Conservation (phyloP, 2,113 vertebrate genomes). For the Colius striatus region DNA sequence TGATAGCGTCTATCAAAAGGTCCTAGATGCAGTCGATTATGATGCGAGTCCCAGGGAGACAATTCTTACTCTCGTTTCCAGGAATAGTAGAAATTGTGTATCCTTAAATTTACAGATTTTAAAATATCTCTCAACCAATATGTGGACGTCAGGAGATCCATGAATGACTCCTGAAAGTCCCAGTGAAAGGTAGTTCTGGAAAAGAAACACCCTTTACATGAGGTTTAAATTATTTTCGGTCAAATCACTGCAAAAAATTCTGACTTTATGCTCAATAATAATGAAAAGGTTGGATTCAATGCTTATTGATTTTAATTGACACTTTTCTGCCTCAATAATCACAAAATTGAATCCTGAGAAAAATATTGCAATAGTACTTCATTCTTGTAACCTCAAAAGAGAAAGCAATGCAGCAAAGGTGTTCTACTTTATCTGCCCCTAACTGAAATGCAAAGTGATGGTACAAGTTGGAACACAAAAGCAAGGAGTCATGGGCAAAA, state of each 20-base stretch:
- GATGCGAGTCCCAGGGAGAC: background rate
- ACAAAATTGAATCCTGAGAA: background rate
- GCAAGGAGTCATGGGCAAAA: background rate
- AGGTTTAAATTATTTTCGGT: background rate
- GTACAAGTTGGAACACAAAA: background rate
- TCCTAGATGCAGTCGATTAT: background rate
- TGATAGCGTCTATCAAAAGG: background rate
- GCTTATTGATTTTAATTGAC: background rate
- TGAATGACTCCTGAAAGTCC: background rate
- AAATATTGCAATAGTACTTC: background rate
- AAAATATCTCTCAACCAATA: fast-evolving
- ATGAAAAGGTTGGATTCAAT: background rate
- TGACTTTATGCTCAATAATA: background rate
- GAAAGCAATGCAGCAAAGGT: background rate
- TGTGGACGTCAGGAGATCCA: background rate
- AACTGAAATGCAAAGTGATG: background rate
- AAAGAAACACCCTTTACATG: background rate
- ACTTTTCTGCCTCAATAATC: background rate
- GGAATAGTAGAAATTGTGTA: fast-evolving
- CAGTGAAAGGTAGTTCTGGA: background rate
- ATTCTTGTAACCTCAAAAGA: background rate
- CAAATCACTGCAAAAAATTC: background rate
- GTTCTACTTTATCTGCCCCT: background rate
- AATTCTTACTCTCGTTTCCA: background rate
- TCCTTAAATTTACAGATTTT: background rate